Conservation (phyloP, 2,113 vertebrate species). For the Gopherus evgoodei region DNA sequence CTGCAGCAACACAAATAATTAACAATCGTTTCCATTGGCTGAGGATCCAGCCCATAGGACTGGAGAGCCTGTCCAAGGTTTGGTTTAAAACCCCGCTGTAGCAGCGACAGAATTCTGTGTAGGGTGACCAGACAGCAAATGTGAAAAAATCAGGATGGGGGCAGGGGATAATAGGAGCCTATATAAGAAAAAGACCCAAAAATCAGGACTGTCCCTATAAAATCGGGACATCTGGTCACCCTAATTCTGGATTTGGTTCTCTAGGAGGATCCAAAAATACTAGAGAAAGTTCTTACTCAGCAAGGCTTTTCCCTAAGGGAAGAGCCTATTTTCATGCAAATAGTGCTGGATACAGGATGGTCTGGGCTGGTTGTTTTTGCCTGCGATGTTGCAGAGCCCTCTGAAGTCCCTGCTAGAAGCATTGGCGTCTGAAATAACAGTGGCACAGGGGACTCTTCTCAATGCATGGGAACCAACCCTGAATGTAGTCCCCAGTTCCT, state of each 20-base stretch:
- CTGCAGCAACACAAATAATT: not conserved
- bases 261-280: not conserved
- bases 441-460: not conserved
- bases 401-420: not conserved
- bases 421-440: not conserved
- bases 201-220: no score
- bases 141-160: no score
- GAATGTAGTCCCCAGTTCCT: not conserved
- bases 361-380: not conserved
- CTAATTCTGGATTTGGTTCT: not conserved
- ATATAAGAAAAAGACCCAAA: no score
- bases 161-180: no score
- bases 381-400: not conserved
- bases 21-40: not conserved
- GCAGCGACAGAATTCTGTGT: fast-evolving
- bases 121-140: no score
- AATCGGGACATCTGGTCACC: no score
- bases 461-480: not conserved
- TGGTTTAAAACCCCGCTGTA: not conserved
- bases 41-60: no score
- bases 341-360: fast-evolving
- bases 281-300: not conserved
- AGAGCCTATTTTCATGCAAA: not conserved
- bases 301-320: not conserved
- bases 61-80: not conserved